Conservation (phyloP, 1,140 invertebrate genomes). For the Halesus radiatus region DNA sequence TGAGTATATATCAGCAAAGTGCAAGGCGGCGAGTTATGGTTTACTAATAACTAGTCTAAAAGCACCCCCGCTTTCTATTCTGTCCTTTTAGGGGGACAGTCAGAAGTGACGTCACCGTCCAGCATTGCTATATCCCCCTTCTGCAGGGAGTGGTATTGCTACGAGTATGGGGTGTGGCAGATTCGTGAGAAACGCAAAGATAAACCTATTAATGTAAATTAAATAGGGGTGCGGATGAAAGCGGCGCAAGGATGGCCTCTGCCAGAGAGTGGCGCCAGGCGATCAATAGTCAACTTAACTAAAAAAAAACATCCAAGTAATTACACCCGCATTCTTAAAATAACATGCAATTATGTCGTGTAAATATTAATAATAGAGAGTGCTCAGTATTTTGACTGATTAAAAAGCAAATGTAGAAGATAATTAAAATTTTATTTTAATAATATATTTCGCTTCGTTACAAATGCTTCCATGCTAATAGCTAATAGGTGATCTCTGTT, state of each 20-base stretch:
- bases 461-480: too few relatives aligned
- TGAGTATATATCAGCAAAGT: background rate
- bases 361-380: too few relatives aligned
- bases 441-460: too few relatives aligned
- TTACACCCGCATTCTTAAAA: too few relatives aligned
- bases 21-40: background rate
- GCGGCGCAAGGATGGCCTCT: background rate
- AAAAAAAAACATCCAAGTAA: too few relatives aligned
- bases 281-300: too few relatives aligned
- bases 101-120: slow-evolving; percentile 19
- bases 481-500: too few relatives aligned
- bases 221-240: background rate
- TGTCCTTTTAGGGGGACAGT: background rate
- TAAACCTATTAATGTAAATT: slow-evolving; percentile 19
- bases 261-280: background rate
- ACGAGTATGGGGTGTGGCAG: background rate
- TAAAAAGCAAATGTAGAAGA: too few relatives aligned
- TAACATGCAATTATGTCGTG: too few relatives aligned
- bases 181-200: slow-evolving; percentile 37
- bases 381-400: too few relatives aligned
- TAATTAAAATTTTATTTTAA: too few relatives aligned
- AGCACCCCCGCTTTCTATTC: slow-evolving; percentile 8
- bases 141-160: background rate
- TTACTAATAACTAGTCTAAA: background rate
- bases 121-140: background rate